A percentile compares a stretch with the other conserved stretches of the same genome.
Evolutionary conservation across 2,113 vertebrate species (phyloP).

Genomic region (Corythornis vintsioides): DNA sequence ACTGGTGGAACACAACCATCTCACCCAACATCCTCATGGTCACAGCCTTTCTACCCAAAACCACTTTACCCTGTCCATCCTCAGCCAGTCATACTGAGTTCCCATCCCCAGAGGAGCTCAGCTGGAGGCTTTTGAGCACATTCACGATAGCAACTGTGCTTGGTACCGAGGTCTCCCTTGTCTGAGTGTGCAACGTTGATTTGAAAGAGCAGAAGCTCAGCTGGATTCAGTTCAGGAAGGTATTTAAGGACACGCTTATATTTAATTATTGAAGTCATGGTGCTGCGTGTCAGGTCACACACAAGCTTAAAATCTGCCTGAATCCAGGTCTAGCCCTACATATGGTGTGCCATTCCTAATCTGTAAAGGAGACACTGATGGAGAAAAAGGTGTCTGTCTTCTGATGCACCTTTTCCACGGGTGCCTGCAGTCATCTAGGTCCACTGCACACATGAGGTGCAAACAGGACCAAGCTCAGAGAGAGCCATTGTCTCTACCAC

Average conservation of each 20-base stretch:
- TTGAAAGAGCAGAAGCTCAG: not conserved
- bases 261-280: not conserved
- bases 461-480: not conserved
- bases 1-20: not conserved
- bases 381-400: not conserved
- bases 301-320: not conserved
- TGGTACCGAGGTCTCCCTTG: not conserved
- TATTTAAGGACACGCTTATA: not conserved
- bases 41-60: not conserved
- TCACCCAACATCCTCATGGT: not conserved
- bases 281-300: not conserved
- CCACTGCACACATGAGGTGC: rapidly evolving
- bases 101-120: not conserved
- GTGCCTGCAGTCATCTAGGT: not conserved
- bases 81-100: rapidly evolving
- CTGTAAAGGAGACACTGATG: not conserved
- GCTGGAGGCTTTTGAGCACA: rapidly evolving
- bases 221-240: not conserved
- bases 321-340: not conserved
- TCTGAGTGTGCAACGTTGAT: rapidly evolving
- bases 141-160: rapidly evolving
- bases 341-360: not conserved
- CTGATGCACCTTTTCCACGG: not conserved
- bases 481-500: rapidly evolving
- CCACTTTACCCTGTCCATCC: not conserved